Base-by-base conservation (phyloP, 2,888 invertebrate genomes). In the Meiosimyza platycephala region DNA sequence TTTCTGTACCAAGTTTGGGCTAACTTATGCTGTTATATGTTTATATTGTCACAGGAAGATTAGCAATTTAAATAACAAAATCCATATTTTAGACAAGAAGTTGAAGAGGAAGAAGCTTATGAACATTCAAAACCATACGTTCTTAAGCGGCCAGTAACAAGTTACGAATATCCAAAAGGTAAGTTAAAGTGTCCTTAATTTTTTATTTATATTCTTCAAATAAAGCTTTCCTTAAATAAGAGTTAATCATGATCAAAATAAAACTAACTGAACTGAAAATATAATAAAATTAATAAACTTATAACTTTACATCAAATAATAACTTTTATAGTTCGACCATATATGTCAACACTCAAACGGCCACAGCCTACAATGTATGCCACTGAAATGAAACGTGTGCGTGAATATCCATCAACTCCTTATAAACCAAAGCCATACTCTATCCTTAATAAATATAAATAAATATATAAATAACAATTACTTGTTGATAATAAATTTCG, bases 281-380 rank as follows among this genome's bases (percentile, higher is more conserved):
- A 55, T 55, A 72, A 55, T 60, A 67, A 72, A 60, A 65, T 55
- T 4, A 51, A n/a, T 51, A 65, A 52, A 4, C 28, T 33, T 52
- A 65, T n/a, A 63, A 48, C 47, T 48, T 48, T 22, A 60, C 60
- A 59, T 63, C 11, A 59, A 64, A 66, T 71, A 73, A 74, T 66
- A 68, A 81, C 80, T 83, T 82, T 84, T 84, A 80, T 84, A 84
- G 84, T 80, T 78, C 83, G 81, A 79, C 79, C 82, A 79, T 78
- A 83, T 78, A 79, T 79, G 76, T 79, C 82, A 75, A 79, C 83
- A 76, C 82, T 82, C 80, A 84, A 84, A 82, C 80, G 84, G 72
- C 79, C 72, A 67, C 72, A 75, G 62, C 74, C 71, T 57, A 57
- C 78, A 47, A 64, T 72, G 72, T 84, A 84, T 80, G 80, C 78